These are phyloP conservation scores for Hydriomena furcata DNA, from an alignment of 2,888 invertebrate species.

Conservation along the genomic window DNA sequence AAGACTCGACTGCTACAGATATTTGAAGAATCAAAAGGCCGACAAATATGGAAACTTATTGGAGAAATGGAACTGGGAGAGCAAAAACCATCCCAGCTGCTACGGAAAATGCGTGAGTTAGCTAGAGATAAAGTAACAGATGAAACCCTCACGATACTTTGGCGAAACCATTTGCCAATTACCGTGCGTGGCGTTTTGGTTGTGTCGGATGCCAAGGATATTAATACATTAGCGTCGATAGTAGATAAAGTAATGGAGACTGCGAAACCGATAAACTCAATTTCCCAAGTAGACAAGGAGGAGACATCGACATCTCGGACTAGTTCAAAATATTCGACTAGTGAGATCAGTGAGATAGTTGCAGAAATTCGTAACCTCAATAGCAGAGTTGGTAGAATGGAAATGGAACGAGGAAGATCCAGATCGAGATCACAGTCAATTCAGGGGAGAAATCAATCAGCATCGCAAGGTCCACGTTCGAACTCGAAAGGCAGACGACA, in stretches of 20 bases:
- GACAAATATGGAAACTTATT: not conserved
- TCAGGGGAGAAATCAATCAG: not conserved
- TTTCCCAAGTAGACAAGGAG: not conserved
- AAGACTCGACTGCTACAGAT: not conserved
- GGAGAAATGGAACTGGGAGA: not conserved
- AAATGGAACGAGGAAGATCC: not conserved
- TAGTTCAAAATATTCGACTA: too few relatives aligned
- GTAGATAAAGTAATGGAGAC: not conserved
- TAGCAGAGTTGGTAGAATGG: not conserved
- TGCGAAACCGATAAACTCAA: not conserved
- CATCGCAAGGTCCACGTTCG: not conserved
- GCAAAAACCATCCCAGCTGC: not conserved
- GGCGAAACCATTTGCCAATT: not conserved
- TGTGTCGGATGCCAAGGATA: not conserved
- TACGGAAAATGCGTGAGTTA: not conserved
- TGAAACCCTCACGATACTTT: not conserved
- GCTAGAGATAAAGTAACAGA: not conserved
- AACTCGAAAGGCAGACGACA: not conserved
- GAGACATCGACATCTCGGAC: too few relatives aligned
- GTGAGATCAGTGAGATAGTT: not conserved
- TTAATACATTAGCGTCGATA: not conserved
- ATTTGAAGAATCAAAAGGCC: not conserved
- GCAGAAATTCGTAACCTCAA: not conserved
- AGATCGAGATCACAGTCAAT: not conserved
- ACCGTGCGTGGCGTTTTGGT: not conserved